Evolutionary conservation across 2,113 vertebrate species (phyloP).

Genomic region (Elachura formosa): DNA sequence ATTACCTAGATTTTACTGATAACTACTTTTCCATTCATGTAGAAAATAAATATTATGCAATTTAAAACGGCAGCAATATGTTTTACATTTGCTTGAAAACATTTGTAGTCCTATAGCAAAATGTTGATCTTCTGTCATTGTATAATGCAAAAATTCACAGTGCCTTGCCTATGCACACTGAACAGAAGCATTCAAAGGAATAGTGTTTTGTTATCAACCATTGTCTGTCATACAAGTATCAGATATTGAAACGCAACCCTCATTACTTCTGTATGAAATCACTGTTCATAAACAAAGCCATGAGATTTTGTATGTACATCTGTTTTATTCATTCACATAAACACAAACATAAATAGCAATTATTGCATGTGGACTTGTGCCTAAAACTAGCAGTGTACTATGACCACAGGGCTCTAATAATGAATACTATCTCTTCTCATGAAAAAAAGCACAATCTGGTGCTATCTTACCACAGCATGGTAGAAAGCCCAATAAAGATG

Average conservation of each 20-base stretch:
- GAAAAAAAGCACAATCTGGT: neutral
- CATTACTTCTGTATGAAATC: neutral
- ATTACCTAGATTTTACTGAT: neutral
- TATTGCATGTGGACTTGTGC: neutral
- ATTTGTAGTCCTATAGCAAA: neutral
- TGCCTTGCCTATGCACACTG: neutral
- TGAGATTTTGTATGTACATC: neutral
- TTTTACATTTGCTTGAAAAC: neutral
- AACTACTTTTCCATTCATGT: neutral
- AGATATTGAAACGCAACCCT: neutral
- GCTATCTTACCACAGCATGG: neutral
- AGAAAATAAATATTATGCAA: neutral
- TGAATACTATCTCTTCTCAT: neutral
- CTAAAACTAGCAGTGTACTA: neutral
- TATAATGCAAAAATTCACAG: neutral
- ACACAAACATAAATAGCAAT: neutral
- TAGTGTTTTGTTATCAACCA: neutral
- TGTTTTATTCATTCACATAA: neutral
- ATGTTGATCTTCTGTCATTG: fast-evolving
- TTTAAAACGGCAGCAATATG: neutral
- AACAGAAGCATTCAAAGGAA: neutral
- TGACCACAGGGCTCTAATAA: neutral
- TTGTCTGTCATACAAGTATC: neutral
- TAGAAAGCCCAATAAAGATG: neutral
- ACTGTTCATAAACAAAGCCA: neutral